A percentile compares a stretch with the other conserved stretches of the same genome.
phyloP scores from a whole-genome alignment of 2,888 invertebrate species.

The Yponomeuta malinellus region DNA sequence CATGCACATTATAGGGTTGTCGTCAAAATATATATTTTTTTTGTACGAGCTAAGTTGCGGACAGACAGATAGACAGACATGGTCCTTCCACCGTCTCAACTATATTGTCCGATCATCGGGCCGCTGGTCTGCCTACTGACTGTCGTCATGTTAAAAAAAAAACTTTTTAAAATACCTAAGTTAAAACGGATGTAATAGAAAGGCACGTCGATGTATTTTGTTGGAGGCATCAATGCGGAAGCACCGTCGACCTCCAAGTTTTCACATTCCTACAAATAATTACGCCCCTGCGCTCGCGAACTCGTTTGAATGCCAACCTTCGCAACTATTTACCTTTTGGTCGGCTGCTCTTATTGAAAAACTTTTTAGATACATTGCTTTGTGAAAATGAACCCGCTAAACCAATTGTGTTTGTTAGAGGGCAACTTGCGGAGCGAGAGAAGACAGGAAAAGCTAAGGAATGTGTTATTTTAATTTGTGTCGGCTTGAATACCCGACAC shows the following conservation, averaged over 20 bases:
- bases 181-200: too few species aligned
- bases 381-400: constrained; percentile 11
- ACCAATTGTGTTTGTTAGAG: not conserved
- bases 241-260: constrained; percentile 40
- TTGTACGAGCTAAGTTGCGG: too few species aligned
- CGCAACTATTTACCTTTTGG: constrained; percentile 53
- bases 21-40: too few species aligned
- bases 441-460: not conserved
- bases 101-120: too few species aligned
- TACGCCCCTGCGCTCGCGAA: constrained; percentile 34
- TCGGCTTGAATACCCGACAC: not conserved
- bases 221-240: not conserved
- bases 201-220: too few species aligned
- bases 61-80: too few species aligned
- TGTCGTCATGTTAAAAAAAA: too few species aligned
- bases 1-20: too few species aligned
- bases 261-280: constrained; percentile 69
- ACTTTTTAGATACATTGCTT: constrained; percentile 58
- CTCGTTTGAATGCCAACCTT: constrained; percentile 48
- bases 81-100: too few species aligned
- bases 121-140: too few species aligned
- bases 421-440: not conserved
- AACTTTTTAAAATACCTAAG: too few species aligned
- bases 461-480: not conserved
- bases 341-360: constrained; percentile 57